Percentiles rank a stretch among this genome's conserved stretches.
These are phyloP conservation scores for Clinocottus analis DNA, from an alignment of 2,113 vertebrate species.

Conservation along the genomic window DNA sequence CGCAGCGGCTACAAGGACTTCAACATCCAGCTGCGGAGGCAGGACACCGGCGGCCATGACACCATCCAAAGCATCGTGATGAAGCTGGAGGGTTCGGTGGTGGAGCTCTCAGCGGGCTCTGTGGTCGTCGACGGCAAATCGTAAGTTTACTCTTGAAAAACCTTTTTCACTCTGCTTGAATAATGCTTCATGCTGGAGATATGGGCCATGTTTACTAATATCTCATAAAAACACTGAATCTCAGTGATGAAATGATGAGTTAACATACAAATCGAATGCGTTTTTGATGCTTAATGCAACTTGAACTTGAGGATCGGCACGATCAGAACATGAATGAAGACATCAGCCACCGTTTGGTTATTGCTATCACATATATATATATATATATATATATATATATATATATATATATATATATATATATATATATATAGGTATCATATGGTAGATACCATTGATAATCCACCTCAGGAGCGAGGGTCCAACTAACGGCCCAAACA, in stretches of 20 bases:
- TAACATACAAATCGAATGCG: not conserved
- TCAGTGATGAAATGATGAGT: not conserved
- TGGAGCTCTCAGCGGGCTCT: constrained; percentile 78
- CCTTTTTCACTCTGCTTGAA: not conserved
- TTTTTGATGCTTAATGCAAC: not conserved
- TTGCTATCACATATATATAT: too few relatives aligned
- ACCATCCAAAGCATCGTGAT: constrained; percentile 78
- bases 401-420: too few relatives aligned
- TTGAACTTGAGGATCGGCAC: too few relatives aligned
- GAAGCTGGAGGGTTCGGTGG: constrained; percentile 84
- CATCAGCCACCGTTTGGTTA: too few relatives aligned
- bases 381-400: too few relatives aligned
- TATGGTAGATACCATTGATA: not conserved
- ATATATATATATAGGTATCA: too few relatives aligned
- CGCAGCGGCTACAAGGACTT: constrained; percentile 85
- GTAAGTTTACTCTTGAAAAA: constrained; percentile 77
- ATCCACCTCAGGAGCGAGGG: not conserved
- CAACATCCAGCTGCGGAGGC: constrained; percentile 87
- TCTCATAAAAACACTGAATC: not conserved
- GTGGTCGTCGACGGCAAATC: constrained; percentile 70
- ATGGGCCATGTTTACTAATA: not conserved
- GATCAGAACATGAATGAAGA: too few relatives aligned
- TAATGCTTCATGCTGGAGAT: not conserved
- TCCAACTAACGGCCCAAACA: not conserved
- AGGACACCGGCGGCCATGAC: constrained; percentile 47